Evolutionary conservation across 2,113 vertebrate species (phyloP).

Genomic region (Peromyscus polionotus): DNA sequence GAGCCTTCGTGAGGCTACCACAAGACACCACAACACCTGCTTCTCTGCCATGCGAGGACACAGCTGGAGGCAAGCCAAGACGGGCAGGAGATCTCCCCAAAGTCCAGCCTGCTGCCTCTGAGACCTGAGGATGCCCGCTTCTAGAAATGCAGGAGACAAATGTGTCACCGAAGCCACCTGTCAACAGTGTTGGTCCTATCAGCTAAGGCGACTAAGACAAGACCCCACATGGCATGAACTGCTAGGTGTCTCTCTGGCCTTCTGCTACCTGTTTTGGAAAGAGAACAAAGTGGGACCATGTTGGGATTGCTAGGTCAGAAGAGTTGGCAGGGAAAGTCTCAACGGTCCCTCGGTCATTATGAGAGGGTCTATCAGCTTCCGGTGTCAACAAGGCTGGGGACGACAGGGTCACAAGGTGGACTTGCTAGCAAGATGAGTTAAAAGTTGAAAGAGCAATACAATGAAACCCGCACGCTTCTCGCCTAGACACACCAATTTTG

Average conservation of each 20-base stretch:
- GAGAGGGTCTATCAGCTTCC: not conserved
- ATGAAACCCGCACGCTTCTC: not conserved
- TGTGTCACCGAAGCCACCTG: not conserved
- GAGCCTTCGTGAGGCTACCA: too few species aligned
- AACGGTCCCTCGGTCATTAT: not conserved
- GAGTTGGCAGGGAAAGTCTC: not conserved
- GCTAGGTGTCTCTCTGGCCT: not conserved
- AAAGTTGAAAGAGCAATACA: not conserved
- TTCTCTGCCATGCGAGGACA: not conserved
- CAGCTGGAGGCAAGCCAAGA: not conserved
- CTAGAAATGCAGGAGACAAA: not conserved
- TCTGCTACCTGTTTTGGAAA: not conserved
- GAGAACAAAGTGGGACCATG: not conserved
- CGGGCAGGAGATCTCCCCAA: not conserved
- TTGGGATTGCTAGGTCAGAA: not conserved
- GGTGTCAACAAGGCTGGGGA: not conserved
- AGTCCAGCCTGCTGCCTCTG: not conserved
- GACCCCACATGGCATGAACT: not conserved
- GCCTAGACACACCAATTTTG: rapidly evolving
- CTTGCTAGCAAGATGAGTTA: not conserved
- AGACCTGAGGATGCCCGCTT: not conserved
- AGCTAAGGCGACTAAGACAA: not conserved
- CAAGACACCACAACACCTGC: not conserved
- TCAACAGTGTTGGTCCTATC: not conserved
- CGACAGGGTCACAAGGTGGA: not conserved